Base-by-base conservation (phyloP, 2,113 vertebrate species). In the Forbesichthys agassizii region DNA sequence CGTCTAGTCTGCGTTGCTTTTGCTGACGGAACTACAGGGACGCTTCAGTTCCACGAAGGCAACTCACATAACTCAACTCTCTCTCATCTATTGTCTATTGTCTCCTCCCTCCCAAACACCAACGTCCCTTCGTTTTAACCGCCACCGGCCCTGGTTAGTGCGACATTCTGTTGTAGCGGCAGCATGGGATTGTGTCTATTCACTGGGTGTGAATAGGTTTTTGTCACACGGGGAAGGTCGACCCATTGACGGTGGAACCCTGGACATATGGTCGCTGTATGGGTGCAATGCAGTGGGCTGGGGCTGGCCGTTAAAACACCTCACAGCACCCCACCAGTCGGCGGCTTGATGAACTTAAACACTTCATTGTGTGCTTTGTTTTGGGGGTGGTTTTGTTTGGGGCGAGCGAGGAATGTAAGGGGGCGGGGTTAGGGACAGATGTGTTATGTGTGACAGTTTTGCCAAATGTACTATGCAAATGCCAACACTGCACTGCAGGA, bases 261-360 rank as follows among this genome's bases (percentile, higher is more conserved):
- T 68, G 86, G 74, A 91, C 92, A 93, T 93, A 93, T 93, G 92
- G 91, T 74, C 83, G 78, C 85, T 83, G 90, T 90, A 85, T 90
- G 89, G 11, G 60, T 71, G 83, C 82, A 79, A 83, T 83, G 80
- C 81, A 74, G 52, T 81, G 88, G 92, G 92, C 74, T 70, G 89
- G 88, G 82, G 83, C 56, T 74, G 88, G 66, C 87, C 84, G 89
- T 89, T 90, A 85, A 86, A n/a, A 11, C 90, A 86, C 88, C 78
- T 89, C 68, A 71, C 64, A 52, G 75, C 54, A 75, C 76, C 75
- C 79, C 71, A 80, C 61, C 49, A 6, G 75, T 85, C 82, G 85
- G 77, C n/a, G 61, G 83, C 58, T 75, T 87, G 82, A 91, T 92
- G 73, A 91, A 91, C 85, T 93, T 91, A 93, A 93, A 91, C 92